Conservation (phyloP, 2,797 vertebrate species). For the Malacoraja senta region DNA sequence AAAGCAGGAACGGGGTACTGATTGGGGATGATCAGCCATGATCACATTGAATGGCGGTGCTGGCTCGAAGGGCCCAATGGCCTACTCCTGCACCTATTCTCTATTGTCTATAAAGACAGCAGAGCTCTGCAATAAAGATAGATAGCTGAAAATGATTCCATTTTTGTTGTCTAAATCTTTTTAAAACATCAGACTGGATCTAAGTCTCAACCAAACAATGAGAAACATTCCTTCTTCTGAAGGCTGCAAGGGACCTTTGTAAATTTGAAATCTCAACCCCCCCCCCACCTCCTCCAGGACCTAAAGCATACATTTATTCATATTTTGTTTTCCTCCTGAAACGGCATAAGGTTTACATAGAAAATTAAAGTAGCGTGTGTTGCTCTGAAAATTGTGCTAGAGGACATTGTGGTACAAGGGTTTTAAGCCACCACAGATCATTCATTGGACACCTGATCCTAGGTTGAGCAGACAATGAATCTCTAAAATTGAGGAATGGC, state of each 20-base stretch:
- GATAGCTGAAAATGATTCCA: not conserved
- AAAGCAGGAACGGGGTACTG: too few relatives aligned
- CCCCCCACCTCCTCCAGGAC: not conserved
- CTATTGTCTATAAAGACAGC: not conserved
- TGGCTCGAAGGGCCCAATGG: too few relatives aligned
- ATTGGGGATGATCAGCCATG: too few relatives aligned
- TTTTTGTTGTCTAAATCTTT: not conserved
- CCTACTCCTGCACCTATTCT: too few relatives aligned
- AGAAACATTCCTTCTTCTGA: not conserved
- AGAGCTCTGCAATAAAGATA: not conserved
- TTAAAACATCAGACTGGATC: not conserved
- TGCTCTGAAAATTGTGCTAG: not conserved
- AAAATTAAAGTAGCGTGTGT: not conserved
- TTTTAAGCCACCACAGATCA: not conserved
- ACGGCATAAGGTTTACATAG: not conserved
- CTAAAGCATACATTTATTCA: too few relatives aligned
- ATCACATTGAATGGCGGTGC: too few relatives aligned
- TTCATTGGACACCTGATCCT: not conserved
- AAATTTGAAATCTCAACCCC: not conserved
- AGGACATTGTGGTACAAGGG: not conserved
- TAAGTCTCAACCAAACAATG: not conserved
- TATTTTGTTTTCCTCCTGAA: not conserved
- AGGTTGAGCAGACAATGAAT: not conserved
- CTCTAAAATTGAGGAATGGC: not conserved
- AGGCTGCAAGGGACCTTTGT: not conserved